Conservation (phyloP, 2,113 vertebrate species). For the Cygnus buccinator region DNA sequence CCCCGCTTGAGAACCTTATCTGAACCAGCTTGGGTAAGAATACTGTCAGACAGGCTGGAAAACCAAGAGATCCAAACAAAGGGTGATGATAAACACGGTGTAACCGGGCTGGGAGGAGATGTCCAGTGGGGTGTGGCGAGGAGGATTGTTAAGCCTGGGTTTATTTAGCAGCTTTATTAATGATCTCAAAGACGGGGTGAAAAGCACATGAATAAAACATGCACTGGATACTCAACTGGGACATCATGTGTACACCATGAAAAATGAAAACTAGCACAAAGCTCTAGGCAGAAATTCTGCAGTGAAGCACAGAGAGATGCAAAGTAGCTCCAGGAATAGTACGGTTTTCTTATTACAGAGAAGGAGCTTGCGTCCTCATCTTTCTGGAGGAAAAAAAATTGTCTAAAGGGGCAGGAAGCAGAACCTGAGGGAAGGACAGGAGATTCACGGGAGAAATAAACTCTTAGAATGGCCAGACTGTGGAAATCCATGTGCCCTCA, state of each 20-base stretch:
- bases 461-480: background rate
- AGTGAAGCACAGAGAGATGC: background rate
- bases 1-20: background rate
- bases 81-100: background rate
- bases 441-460: background rate
- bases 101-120: background rate
- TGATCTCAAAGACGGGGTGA: conserved; percentile 42
- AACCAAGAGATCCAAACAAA: conserved; percentile 36
- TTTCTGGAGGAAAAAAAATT: background rate
- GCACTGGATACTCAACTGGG: conserved; percentile 34
- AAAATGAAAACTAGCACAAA: conserved; percentile 50
- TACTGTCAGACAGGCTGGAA: background rate
- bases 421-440: background rate
- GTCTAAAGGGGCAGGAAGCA: background rate
- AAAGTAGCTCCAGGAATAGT: background rate
- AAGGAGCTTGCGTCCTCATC: background rate
- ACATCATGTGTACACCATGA: background rate
- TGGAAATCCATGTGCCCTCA: accelerated
- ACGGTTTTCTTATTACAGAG: background rate
- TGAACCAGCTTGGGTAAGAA: background rate
- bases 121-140: conserved; percentile 38
- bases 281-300: conserved; percentile 35
- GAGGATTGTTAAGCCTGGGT: conserved; percentile 9
- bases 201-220: conserved; percentile 71
- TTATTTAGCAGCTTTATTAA: conserved; percentile 67